phyloP scores from a whole-genome alignment of 1,140 invertebrate genomes.

The Micrasema minimum region DNA sequence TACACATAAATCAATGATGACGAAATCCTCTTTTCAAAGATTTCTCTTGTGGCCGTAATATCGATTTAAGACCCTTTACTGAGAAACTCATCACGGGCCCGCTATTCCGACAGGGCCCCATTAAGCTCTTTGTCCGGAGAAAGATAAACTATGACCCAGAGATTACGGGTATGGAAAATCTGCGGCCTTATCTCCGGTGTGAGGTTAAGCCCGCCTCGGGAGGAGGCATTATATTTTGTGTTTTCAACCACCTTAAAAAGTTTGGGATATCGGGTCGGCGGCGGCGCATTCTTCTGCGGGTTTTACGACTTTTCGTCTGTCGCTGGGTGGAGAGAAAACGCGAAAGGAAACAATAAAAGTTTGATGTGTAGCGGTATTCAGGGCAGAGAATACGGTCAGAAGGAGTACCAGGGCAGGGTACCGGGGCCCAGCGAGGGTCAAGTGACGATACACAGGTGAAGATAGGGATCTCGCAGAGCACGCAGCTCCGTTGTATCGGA shows the following conservation, averaged over 20 bases:
- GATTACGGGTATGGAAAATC: not conserved
- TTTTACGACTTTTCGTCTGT: conserved; percentile 41
- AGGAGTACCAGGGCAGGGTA: not conserved
- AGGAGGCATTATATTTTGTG: too few relatives aligned
- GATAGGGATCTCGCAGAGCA: not conserved
- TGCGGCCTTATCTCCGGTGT: conserved; percentile 28
- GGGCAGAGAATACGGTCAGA: too few relatives aligned
- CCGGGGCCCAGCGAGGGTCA: conserved; percentile 18
- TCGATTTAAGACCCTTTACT: conserved; percentile 43
- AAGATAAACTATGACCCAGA: conserved; percentile 21
- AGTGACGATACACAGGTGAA: conserved; percentile 15
- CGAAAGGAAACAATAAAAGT: conserved; percentile 48
- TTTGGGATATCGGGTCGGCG: not conserved
- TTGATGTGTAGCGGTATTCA: conserved; percentile 24
- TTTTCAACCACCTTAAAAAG: conserved; percentile 41
- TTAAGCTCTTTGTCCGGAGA: too few relatives aligned
- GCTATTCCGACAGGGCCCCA: not conserved
- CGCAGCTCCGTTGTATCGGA: not conserved
- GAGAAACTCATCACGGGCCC: conserved; percentile 24
- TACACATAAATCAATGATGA: conserved; percentile 37
- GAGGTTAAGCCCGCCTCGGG: too few relatives aligned
- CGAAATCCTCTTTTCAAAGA: conserved; percentile 41
- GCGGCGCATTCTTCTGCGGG: conserved; percentile 21
- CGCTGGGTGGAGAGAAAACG: conserved; percentile 40
- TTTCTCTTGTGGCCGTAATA: conserved; percentile 45